Conservation (phyloP, 2,113 vertebrate genomes). For the Galbula dea region DNA sequence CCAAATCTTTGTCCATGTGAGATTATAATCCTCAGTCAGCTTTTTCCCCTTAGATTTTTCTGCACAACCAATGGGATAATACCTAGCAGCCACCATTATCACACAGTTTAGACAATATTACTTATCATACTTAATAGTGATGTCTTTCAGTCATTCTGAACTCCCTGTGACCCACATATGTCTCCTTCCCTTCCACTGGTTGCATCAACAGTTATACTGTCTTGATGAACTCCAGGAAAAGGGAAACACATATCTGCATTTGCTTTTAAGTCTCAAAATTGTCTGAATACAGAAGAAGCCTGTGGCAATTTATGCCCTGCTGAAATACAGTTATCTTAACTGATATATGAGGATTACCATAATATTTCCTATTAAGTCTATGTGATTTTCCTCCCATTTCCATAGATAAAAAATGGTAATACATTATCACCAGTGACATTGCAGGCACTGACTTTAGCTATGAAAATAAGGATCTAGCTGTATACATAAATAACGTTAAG, state of each 20-base stretch:
- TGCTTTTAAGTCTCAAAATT: conserved; percentile 32
- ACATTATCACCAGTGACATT: conserved; percentile 31
- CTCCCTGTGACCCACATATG: background rate
- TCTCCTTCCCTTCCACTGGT: background rate
- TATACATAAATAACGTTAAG: conserved; percentile 30
- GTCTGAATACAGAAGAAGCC: conserved; percentile 33
- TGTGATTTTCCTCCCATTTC: conserved; percentile 49
- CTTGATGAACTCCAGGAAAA: conserved; percentile 3
- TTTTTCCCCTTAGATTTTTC: background rate
- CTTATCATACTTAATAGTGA: background rate
- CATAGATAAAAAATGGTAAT: conserved; percentile 53
- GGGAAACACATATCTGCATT: conserved; percentile 27
- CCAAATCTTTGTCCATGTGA: background rate
- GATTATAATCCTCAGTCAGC: background rate
- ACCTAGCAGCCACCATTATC: background rate
- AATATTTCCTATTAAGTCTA: conserved; percentile 54
- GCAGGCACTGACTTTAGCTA: conserved; percentile 12
- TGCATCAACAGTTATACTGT: conserved; percentile 5
- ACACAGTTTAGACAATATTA: background rate
- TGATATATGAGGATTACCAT: conserved; percentile 53
- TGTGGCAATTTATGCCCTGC: conserved; percentile 46
- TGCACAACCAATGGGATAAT: background rate
- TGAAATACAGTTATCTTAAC: conserved; percentile 61
- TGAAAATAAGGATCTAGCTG: conserved; percentile 32
- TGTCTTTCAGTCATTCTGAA: background rate